Evolutionary conservation across 2,797 vertebrate species (phyloP).

Genomic region (Alca torda): DNA sequence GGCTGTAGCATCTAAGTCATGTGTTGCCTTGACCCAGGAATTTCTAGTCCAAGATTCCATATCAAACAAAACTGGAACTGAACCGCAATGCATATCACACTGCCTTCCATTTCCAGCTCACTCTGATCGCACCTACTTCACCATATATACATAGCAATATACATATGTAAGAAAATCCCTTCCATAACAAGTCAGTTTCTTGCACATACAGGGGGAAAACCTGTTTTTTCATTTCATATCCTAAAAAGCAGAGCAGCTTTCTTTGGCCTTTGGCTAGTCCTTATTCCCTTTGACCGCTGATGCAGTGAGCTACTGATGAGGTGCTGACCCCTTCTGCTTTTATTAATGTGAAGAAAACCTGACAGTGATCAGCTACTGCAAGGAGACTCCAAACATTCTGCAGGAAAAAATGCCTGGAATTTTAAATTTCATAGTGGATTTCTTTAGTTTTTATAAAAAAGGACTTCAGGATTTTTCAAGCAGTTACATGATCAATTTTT

Average conservation of each 20-base stretch:
- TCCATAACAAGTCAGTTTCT: neutral
- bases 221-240: neutral
- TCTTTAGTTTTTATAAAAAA: neutral
- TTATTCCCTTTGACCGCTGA: neutral
- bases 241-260: neutral
- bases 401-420: neutral
- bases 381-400: neutral
- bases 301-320: neutral
- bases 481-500: neutral
- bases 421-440: neutral
- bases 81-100: neutral
- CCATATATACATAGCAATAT: neutral
- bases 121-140: neutral
- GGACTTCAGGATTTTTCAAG: neutral
- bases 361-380: neutral
- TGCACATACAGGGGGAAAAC: neutral
- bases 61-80: neutral
- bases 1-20: neutral
- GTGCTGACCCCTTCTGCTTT: neutral
- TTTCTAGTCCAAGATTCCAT: neutral
- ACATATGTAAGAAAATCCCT: neutral
- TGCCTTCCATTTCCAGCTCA: neutral
- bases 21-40: neutral
- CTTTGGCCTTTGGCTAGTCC: neutral
- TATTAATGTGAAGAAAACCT: neutral